Evolutionary conservation across 2,888 invertebrate species (phyloP).

Genomic region (Scotopteryx bipunctaria): DNA sequence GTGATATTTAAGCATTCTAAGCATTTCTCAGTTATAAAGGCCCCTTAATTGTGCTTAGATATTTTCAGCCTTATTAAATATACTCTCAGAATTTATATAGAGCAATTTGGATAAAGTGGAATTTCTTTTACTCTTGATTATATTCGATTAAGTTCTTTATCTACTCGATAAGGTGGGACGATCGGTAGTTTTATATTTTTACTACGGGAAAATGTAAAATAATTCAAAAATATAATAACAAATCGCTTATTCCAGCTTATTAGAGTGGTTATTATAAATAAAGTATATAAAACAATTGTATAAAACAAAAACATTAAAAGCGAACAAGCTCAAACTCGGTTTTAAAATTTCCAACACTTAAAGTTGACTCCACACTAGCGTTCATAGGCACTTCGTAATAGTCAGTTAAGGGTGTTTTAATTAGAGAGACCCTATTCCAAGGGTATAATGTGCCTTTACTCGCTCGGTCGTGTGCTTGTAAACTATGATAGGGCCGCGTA

Average conservation of each 20-base stretch:
- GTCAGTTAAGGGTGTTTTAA: constrained; percentile 79
- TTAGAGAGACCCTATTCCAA: constrained; percentile 73
- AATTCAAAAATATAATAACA: too few relatives aligned
- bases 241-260: too few relatives aligned
- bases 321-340: constrained; percentile 8
- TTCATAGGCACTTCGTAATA: constrained; percentile 66
- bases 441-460: constrained; percentile 76
- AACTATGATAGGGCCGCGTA: constrained; percentile 66
- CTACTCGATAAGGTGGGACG: background rate
- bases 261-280: too few relatives aligned
- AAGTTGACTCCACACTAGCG: constrained; percentile 45
- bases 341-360: constrained; percentile 23
- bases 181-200: background rate
- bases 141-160: background rate
- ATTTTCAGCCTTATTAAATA: constrained; percentile 71
- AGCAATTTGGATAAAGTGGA: constrained; percentile 45
- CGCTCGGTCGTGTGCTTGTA: constrained; percentile 66
- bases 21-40: constrained; percentile 75
- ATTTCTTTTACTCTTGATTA: constrained; percentile 4
- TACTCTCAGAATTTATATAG: constrained; percentile 59
- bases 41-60: constrained; percentile 69
- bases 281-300: background rate
- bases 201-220: background rate
- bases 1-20: constrained; percentile 72
- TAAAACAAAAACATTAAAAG: background rate